Conservation (phyloP, 2,113 vertebrate genomes). For the Damaliscus lunatus region DNA sequence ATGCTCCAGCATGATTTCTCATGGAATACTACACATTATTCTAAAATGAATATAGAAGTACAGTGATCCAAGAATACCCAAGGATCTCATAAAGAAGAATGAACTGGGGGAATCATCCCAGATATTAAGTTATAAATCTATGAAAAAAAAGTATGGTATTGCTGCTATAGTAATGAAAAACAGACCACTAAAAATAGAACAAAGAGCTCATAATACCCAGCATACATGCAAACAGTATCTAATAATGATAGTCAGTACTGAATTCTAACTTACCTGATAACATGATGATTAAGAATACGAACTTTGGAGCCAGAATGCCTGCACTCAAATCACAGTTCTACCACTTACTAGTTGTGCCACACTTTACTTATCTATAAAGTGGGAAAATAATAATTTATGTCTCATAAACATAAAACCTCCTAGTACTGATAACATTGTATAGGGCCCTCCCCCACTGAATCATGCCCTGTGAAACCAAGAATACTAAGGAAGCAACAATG, state of each 20-base stretch:
- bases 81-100: background rate
- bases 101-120: background rate
- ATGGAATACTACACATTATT: background rate
- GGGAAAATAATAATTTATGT: background rate
- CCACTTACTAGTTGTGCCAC: background rate
- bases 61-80: background rate
- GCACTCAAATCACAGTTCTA: background rate
- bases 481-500: background rate
- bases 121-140: background rate
- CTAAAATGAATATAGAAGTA: background rate
- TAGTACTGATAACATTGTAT: background rate
- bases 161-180: background rate
- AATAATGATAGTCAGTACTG: background rate
- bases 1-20: background rate
- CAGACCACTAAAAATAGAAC: background rate
- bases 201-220: background rate
- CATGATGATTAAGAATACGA: background rate
- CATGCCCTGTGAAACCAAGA: background rate
- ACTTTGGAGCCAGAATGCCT: background rate
- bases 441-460: background rate
- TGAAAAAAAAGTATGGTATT: background rate
- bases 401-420: background rate
- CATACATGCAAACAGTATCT: background rate
- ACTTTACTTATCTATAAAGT: background rate
- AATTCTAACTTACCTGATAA: background rate